Evolutionary conservation across 1,140 invertebrate genomes (phyloP), one percentile per base, ranked within the genome.

Genomic region (Elymnias hypermnestra): DNA sequence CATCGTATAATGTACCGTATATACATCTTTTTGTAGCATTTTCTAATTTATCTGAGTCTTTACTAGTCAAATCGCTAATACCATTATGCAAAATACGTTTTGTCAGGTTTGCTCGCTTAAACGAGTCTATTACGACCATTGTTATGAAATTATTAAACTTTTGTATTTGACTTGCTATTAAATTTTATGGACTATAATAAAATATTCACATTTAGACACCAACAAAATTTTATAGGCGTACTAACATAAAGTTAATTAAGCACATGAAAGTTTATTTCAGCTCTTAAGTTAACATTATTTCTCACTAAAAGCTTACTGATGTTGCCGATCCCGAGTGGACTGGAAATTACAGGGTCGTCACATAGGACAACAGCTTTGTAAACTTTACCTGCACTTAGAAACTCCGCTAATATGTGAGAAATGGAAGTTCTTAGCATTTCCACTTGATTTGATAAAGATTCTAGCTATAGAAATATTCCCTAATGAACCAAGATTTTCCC

Each of bases 341-440:
- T 40, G 29, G 13, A 26, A 31, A 15, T 31, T 8, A 33, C 25
- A 15, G 9, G 26, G 13, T 13, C 33, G 17, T 22, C 36, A 39
- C n/a, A 47, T 13, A 47, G 44, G 35, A n/a, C n/a, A 21, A 9
- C 28, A 8, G 19, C 19, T 26, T 38, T 28, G 13, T 6, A 37
- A 38, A 38, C 35, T 33, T 39, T 33, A 15, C 17, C 12, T 39
- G 36, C 44, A 47, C 26, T 47, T 40, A 12, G 9, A 39, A 46
- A 46, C 44, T 39, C 22, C 5, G 18, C 5, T 15, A 29, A 46
- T 38, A 5, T 40, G 12, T 12, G 21, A 10, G 5, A 39, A 12
- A 12, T 31, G 3, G 28, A 18, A 25, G 26, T 23, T 47, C 19
- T 14, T 5, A 9, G 44, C 28, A 47, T 39, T 39, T 29, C 26